These are phyloP conservation scores for Pelobates cultripes DNA, from an alignment of 2,797 vertebrate genomes.

Conservation along the genomic window DNA sequence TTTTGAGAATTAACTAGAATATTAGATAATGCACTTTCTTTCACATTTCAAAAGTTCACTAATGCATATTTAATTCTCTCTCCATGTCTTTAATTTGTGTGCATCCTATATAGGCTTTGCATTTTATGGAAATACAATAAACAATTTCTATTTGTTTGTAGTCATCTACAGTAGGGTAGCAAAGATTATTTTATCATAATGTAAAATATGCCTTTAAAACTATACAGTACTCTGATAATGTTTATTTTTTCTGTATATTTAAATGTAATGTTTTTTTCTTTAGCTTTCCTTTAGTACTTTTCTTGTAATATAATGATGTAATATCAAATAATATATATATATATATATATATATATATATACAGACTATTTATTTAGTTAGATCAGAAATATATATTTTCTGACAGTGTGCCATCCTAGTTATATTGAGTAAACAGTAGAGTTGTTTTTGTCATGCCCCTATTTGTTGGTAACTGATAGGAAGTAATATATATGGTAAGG, in stretches of 20 bases:
- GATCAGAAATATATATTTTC: neutral
- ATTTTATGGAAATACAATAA: neutral
- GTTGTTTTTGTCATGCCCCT: neutral
- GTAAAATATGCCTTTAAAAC: too few species aligned
- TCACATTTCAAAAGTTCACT: neutral
- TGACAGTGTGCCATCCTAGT: neutral
- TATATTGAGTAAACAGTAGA: neutral
- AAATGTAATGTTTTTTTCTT: neutral
- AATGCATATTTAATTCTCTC: neutral
- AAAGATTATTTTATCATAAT: too few species aligned
- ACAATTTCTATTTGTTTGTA: too few species aligned
- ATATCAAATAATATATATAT: neutral
- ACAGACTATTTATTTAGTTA: neutral
- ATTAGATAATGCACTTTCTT: neutral
- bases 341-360: neutral
- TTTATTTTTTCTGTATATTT: neutral
- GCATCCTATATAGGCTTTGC: neutral
- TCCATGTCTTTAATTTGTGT: neutral
- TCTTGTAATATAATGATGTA: neutral
- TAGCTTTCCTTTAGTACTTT: too few species aligned
- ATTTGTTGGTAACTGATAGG: conserved; percentile 8
- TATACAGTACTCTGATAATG: neutral
- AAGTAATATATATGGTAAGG: conserved; percentile 10
- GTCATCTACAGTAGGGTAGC: too few species aligned
- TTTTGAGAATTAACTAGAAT: neutral